Evolutionary conservation across 2,797 vertebrate genomes (phyloP), one percentile per base, ranked within the genome.

Genomic region (Adrianichthys oophorus): DNA sequence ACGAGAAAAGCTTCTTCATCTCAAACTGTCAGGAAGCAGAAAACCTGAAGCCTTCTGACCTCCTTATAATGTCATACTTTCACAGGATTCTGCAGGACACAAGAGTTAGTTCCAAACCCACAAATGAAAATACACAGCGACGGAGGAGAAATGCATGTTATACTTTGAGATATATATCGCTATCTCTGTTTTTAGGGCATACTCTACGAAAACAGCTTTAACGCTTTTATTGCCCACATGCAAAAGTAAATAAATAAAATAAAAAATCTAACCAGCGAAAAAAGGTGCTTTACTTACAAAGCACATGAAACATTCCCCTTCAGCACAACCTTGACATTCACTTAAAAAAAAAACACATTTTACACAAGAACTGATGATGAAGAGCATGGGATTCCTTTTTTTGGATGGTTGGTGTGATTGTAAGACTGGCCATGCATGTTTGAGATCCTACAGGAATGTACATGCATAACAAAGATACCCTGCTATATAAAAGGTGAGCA

Each of bases 391-490:
- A 26, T 26, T 26, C 26, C 26, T 59, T 17, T 47, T 42, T 51
- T 46, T 37, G 8, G 50, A 50, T 16, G 41, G 41, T 21, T 32
- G 37, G 3, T 6, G 13, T n/a, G 40, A 26, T 23, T 29, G 29
- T 37, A 19, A 52, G 24, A 41, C 42, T 32, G 40, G 55, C 50
- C 68, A 73, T 78, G 82, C 72, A 13, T 52, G 60, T 63, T 41
- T 42, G 62, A 48, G 48, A 48, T 40, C 57, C 52, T 66, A 62
- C 49, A 69, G 68, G 55, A 68, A 69, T 57, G 59, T 63, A 68
- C 65, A 78, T 88, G 87, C 85, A 89, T 86, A 84, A 72, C 78
- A 75, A 76, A 73, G 48, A 67, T 17, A 74, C 53, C 73, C 75
- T 74, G 78, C 76, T 72, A 56, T 76, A 78, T 64, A 78, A 41